phyloP scores from a whole-genome alignment of 2,113 vertebrate genomes.

The Paradisaea rubra region DNA sequence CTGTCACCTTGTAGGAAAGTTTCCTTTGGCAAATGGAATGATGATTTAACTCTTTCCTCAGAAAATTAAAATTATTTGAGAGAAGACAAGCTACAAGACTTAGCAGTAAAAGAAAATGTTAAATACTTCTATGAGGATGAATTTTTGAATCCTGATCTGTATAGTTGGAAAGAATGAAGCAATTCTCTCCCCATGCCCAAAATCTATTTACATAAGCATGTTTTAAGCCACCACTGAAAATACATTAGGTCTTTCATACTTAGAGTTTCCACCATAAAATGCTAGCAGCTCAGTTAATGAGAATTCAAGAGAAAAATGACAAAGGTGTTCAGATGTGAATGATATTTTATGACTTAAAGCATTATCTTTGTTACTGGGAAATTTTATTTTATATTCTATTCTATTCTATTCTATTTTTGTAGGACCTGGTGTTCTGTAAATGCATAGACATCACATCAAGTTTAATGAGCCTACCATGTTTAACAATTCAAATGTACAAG shows the following conservation, averaged over 20 bases:
- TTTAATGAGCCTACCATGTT: not conserved
- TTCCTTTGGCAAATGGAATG: not conserved
- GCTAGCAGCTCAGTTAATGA: not conserved
- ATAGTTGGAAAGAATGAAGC: not conserved
- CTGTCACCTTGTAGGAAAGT: not conserved
- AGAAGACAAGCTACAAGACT: not conserved
- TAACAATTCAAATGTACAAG: not conserved
- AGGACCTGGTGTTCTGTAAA: not conserved
- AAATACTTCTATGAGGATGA: not conserved
- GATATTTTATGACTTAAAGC: not conserved
- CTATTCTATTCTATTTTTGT: not conserved
- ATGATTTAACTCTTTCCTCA: not conserved
- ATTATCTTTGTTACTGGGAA: not conserved
- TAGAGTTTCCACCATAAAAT: not conserved
- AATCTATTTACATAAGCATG: not conserved
- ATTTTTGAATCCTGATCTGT: not conserved
- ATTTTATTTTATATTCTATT: not conserved
- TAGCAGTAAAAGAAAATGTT: not conserved
- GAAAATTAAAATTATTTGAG: not conserved
- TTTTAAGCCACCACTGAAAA: not conserved
- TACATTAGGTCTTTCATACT: not conserved
- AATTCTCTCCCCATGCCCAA: not conserved
- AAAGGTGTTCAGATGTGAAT: not conserved
- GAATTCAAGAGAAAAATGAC: not conserved
- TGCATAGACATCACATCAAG: not conserved